Evolutionary conservation across 2,797 vertebrate species (phyloP).

Genomic region (Scomberomorus guttatus): DNA sequence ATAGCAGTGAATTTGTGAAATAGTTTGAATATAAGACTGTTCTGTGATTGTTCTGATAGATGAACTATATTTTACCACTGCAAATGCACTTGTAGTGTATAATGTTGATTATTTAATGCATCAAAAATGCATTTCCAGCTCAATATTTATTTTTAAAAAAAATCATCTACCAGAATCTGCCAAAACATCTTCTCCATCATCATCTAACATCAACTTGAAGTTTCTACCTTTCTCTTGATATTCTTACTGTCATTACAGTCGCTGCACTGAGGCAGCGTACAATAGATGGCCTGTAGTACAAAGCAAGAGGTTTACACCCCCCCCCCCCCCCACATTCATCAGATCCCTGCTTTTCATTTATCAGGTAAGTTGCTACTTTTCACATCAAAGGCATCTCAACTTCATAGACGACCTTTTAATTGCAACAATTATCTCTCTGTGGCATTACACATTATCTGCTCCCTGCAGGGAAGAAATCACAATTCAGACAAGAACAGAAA

Average conservation of each 20-base stretch:
- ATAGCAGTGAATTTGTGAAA: too few relatives aligned
- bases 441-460: not conserved
- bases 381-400: constrained; percentile 26
- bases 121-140: too few relatives aligned
- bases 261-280: not conserved
- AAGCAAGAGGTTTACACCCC: not conserved
- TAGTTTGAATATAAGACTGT: too few relatives aligned
- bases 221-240: too few relatives aligned
- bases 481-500: not conserved
- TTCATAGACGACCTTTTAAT: not conserved
- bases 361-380: constrained; percentile 17
- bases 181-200: not conserved
- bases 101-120: too few relatives aligned
- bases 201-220: too few relatives aligned
- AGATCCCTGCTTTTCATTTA: not conserved
- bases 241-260: not conserved
- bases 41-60: too few relatives aligned
- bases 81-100: too few relatives aligned
- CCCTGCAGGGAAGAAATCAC: not conserved
- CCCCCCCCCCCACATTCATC: too few relatives aligned
- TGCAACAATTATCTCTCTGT: not conserved
- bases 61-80: too few relatives aligned
- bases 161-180: too few relatives aligned
- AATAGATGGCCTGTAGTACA: not conserved
- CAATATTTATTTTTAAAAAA: too few relatives aligned